Evolutionary conservation across 2,888 invertebrate species (phyloP).

Genomic region (Hedya salicella): DNA sequence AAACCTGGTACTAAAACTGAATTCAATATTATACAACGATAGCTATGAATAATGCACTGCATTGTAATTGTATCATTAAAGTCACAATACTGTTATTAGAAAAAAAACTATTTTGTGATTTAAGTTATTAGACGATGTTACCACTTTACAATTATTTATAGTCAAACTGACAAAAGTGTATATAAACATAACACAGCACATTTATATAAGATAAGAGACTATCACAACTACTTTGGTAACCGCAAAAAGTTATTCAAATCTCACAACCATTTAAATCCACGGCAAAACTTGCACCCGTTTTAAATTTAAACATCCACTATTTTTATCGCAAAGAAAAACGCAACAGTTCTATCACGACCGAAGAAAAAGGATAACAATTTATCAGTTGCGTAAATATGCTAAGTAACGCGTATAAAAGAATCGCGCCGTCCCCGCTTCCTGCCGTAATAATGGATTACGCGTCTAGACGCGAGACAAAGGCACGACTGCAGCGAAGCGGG

Average conservation of each 20-base stretch:
- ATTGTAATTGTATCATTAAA: too few species aligned
- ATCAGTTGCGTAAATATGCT: slow-evolving; percentile 78
- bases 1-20: too few species aligned
- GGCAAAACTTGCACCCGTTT: slow-evolving; percentile 24
- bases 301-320: slow-evolving; percentile 48
- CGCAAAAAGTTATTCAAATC: neutral
- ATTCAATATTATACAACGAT: too few species aligned
- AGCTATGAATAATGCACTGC: too few species aligned
- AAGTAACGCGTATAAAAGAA: slow-evolving; percentile 71
- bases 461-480: slow-evolving; percentile 81
- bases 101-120: too few species aligned
- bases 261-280: too few species aligned
- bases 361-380: slow-evolving; percentile 76
- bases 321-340: slow-evolving; percentile 70
- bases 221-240: neutral
- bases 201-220: neutral
- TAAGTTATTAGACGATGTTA: too few species aligned
- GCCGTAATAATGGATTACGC: slow-evolving; percentile 81
- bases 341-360: slow-evolving; percentile 73
- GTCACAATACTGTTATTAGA: too few species aligned
- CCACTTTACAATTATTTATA: too few species aligned
- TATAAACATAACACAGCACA: neutral
- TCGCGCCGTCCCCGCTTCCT: slow-evolving; percentile 62
- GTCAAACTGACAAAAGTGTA: too few species aligned
- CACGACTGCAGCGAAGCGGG: slow-evolving; percentile 50